phyloP scores from a whole-genome alignment of 2,113 vertebrate species.

The Nothoprocta perdicaria region DNA sequence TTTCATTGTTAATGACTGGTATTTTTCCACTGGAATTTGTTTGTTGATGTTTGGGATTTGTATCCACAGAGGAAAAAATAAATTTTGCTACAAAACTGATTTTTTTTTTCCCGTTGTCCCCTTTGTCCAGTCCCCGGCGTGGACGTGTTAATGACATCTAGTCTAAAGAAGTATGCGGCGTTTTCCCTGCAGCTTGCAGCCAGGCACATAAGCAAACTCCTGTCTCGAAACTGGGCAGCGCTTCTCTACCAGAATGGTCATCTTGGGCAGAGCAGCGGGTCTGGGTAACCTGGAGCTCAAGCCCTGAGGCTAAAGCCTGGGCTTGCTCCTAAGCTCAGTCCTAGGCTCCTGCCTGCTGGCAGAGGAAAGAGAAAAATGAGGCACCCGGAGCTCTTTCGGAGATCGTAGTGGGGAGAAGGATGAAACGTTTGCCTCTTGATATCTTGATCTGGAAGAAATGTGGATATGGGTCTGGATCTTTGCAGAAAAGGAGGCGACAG shows the following conservation, averaged over 20 bases:
- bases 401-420: neutral
- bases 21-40: conserved; percentile 90
- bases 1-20: conserved; percentile 86
- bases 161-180: too few relatives aligned
- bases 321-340: too few relatives aligned
- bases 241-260: too few relatives aligned
- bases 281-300: too few relatives aligned
- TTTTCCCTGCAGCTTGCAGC: too few relatives aligned
- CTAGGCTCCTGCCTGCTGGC: too few relatives aligned
- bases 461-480: neutral
- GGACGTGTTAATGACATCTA: neutral
- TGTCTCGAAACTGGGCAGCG: too few relatives aligned
- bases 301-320: too few relatives aligned
- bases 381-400: neutral
- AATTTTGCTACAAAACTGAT: conserved; percentile 83
- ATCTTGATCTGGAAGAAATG: neutral
- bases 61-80: conserved; percentile 84
- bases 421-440: neutral
- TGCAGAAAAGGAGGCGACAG: neutral
- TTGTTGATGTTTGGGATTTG: conserved; percentile 85
- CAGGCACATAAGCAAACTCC: too few relatives aligned
- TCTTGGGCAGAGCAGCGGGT: too few relatives aligned
- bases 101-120: neutral
- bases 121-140: neutral
- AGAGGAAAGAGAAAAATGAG: too few relatives aligned